Evolutionary conservation across 2,797 vertebrate genomes (phyloP).

Genomic region (Lacerta agilis): DNA sequence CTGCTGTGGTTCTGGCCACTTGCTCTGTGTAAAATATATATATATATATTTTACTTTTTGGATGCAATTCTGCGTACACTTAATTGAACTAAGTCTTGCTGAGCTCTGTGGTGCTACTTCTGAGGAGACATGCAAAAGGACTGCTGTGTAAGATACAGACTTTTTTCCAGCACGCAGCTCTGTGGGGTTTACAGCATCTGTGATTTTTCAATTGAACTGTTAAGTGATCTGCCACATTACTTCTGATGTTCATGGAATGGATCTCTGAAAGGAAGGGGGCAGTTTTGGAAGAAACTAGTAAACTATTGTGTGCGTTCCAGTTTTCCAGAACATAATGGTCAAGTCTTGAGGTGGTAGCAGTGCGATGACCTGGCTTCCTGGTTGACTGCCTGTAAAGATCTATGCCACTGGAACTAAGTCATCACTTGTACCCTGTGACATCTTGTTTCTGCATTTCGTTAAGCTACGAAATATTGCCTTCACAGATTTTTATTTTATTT

Average conservation of each 20-base stretch:
- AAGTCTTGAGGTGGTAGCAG: not conserved
- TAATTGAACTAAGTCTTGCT: too few species aligned
- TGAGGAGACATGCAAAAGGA: too few species aligned
- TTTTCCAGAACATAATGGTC: not conserved
- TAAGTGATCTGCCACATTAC: not conserved
- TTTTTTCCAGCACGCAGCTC: not conserved
- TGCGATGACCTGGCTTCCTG: not conserved
- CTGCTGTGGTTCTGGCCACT: too few species aligned
- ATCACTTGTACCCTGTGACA: not conserved
- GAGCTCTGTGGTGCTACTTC: too few species aligned
- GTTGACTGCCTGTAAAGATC: not conserved
- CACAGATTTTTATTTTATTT: not conserved
- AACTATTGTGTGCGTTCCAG: not conserved
- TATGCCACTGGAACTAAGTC: not conserved
- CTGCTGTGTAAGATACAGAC: not conserved
- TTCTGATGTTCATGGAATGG: not conserved
- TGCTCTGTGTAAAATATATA: too few species aligned
- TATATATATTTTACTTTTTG: too few species aligned
- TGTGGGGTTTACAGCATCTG: not conserved
- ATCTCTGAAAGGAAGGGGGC: not conserved
- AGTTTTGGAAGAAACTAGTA: conserved; percentile 19
- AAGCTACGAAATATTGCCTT: conserved; percentile 46
- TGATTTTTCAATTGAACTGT: not conserved
- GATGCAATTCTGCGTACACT: too few species aligned
- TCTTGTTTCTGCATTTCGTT: conserved; percentile 32